A percentile compares a stretch with the other conserved stretches of the same genome.
Conservation (phyloP, 1,140 invertebrate genomes). For the Bombus confusus region DNA sequence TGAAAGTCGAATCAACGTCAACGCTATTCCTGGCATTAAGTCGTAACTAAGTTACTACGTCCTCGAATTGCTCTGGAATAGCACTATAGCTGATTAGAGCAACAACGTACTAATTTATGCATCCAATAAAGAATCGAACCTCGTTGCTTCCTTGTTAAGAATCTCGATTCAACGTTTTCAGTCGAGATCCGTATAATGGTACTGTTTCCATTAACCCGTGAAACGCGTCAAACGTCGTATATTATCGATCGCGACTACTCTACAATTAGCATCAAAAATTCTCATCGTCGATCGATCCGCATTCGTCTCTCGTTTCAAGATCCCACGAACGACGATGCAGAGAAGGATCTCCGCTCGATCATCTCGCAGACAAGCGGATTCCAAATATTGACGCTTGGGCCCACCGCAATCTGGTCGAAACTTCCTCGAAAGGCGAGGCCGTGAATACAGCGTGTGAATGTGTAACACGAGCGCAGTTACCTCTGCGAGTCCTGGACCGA, state of each 20-base stretch:
- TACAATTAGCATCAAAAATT: neutral
- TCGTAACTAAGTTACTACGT: no score
- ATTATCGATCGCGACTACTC: neutral
- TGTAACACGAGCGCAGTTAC: conserved; percentile 57
- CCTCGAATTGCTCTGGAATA: no score
- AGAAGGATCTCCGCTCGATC: conserved; percentile 39
- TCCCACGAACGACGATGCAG: neutral
- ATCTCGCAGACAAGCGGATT: conserved; percentile 51
- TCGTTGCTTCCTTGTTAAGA: no score
- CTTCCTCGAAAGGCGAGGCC: conserved; percentile 31
- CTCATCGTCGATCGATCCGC: neutral
- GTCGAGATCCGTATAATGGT: neutral
- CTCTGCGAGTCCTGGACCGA: neutral
- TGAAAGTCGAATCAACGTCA: neutral
- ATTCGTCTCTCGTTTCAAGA: neutral
- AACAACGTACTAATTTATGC: no score
- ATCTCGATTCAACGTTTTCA: neutral
- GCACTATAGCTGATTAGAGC: no score
- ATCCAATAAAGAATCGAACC: no score
- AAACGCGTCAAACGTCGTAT: neutral
- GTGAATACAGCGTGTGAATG: conserved; percentile 44
- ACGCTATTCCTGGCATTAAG: no score
- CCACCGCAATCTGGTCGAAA: conserved; percentile 32
- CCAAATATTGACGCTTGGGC: conserved; percentile 66
- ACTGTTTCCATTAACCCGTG: neutral